Evolutionary conservation across 2,888 invertebrate genomes (phyloP), one percentile per base, ranked within the genome.

Genomic region (Drosophila engyochracea): DNA sequence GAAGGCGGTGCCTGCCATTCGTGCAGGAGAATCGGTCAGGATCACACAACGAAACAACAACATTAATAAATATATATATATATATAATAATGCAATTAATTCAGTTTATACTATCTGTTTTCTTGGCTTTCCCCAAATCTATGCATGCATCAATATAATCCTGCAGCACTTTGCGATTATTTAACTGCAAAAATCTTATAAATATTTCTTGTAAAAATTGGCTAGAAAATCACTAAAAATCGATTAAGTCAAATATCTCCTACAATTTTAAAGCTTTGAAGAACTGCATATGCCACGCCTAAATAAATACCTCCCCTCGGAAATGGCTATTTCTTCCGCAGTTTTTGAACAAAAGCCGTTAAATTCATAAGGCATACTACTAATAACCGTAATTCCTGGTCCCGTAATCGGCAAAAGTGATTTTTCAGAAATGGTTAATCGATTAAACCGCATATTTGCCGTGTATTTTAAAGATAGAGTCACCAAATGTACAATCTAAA

Each of bases 1-100:
- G 93, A 99, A 98, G 28, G 96, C 95, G 30, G 97, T 97, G 39
- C 96, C 97, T 97, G 88, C 12, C 89, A 91, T 28, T 14, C 19
- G 12, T 44, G 5, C 41, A 41, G 41, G 4, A n/a, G 2, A n/a
- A n/a, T 12, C 7, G 10, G 22, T 22, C 7, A 68, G 16, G 1
- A 44, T 1, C n/a, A 30, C 0, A 10, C 28, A 14, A 30, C 1
- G 16, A 58, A 16, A 30, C 28, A 57, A 14, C 10, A 30, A 30
- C 1, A 19, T 49, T 28, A 58, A 4, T 28, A 14, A n/a, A 28
- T 28, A 19, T 22, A 10, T 22, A 4, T 28, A 14, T 16, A 28
- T 28, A 19, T 22, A 10, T 22, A 22, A 16, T 22, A 47, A 22
- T 47, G 22, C 14, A 22, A 47, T 14, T 22, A 47, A 22, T 14